Evolutionary conservation across 1,140 invertebrate species (phyloP), one percentile per base, ranked within the genome.

Genomic region (Micrasema minimum): DNA sequence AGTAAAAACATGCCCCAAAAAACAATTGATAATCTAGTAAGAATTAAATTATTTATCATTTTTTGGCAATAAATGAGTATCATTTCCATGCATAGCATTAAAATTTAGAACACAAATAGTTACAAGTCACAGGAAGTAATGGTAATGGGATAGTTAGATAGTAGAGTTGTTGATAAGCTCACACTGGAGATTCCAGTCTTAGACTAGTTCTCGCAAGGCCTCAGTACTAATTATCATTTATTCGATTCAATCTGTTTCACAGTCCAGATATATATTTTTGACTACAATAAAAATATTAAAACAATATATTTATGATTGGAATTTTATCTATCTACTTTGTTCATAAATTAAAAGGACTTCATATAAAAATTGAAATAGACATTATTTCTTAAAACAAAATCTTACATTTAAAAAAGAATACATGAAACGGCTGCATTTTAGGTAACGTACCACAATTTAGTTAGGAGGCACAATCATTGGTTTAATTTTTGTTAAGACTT

Each of bases 51-150:
- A 64, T 62, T 74, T 74, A 66, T 69, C 62, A 61, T 67, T 75
- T 75, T 75, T 75, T 75, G 74, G 74, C 74, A 75, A 75, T 75
- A 75, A 73, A 75, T 75, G 74, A 75, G 74, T 75, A 75, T 75
- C 74, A 72, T 72, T 75, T 75, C 62, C 69, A 69, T 75, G 74
- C 71, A 70, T 75, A 75, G 71, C 70, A 55, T 73, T 71, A 73
- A 73, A 73, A 71, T 75, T 75, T 75, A 71, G 74, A 75, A 75
- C 74, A 75, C 74, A 75, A 72, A 71, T 71, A 45, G 59, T 59
- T 35, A 57, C 26, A 61, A 43, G 57, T 61, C 59, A 64, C 59
- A 64, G 59, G 59, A 64, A 64, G 43, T 46, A 64, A 64, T 22
- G n/a, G n/a, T n/a, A 46, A 14, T 31, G 41, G 12, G 59, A 12